phyloP scores from a whole-genome alignment of 1,140 invertebrate genomes.

The Steinernema khuongi region DNA sequence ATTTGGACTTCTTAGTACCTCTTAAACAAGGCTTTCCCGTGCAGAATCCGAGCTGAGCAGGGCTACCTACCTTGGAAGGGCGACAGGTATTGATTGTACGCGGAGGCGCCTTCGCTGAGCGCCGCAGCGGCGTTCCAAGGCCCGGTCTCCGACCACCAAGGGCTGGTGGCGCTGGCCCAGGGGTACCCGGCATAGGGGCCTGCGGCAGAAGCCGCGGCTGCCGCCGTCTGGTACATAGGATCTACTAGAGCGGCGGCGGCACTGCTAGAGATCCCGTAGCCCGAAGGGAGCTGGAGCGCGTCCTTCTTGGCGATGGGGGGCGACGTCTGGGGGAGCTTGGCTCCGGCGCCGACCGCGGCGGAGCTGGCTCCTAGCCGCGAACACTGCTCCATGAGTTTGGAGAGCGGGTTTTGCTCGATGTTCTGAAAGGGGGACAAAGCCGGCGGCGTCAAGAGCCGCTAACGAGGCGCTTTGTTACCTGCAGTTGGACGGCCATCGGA shows the following conservation, averaged over 20 bases:
- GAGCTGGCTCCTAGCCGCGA: background rate
- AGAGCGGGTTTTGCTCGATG: conserved; percentile 7
- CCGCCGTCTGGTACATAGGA: background rate
- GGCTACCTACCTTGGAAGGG: background rate
- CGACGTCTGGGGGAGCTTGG: background rate
- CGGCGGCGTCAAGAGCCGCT: background rate
- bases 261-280: background rate
- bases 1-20: too few species aligned
- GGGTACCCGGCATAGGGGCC: background rate
- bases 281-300: background rate
- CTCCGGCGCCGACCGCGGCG: background rate
- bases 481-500: background rate
- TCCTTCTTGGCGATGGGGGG: background rate
- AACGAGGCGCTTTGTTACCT: conserved; percentile 2
- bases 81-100: background rate
- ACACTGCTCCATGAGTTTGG: conserved; percentile 5
- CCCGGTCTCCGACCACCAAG: background rate
- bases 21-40: too few species aligned
- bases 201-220: background rate
- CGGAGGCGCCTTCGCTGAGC: background rate
- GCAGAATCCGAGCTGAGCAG: background rate
- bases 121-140: background rate
- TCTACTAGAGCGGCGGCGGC: background rate
- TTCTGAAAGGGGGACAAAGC: background rate
- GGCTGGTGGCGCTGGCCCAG: background rate